Percentiles rank a stretch among this genome's conserved stretches.
phyloP scores from a whole-genome alignment of 2,888 invertebrate species.

The Schrankia costaestrigalis region DNA sequence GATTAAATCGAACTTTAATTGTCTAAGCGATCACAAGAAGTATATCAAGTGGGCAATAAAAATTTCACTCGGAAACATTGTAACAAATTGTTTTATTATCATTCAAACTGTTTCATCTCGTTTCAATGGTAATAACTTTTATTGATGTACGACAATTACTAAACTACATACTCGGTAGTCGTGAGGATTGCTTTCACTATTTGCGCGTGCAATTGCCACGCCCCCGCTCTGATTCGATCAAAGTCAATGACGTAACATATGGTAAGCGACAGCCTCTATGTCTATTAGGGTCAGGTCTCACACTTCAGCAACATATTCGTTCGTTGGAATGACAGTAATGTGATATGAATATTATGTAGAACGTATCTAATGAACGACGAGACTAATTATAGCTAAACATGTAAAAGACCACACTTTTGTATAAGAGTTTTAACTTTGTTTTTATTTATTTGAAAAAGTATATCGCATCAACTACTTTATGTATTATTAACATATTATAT shows the following conservation, averaged over 20 bases:
- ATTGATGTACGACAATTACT: constrained; percentile 49
- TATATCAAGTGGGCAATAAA: constrained; percentile 15
- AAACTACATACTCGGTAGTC: constrained; percentile 47
- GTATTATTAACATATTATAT: too few species aligned
- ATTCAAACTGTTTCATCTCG: not conserved
- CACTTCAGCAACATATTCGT: too few species aligned
- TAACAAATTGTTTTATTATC: constrained; percentile 22
- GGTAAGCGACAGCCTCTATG: constrained; percentile 39
- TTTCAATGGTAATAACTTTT: constrained; percentile 24
- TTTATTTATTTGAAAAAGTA: too few species aligned
- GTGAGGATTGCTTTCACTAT: constrained; percentile 70
- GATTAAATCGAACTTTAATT: constrained; percentile 16
- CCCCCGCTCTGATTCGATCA: constrained; percentile 30
- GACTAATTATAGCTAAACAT: too few species aligned
- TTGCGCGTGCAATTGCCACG: constrained; percentile 49
- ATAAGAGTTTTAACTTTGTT: too few species aligned
- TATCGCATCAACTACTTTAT: too few species aligned
- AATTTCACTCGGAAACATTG: constrained; percentile 10
- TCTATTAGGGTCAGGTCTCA: too few species aligned
- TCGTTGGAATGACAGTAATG: too few species aligned
- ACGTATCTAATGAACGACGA: too few species aligned
- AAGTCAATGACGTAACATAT: constrained; percentile 38
- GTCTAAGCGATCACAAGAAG: constrained; percentile 10
- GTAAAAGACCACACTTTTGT: too few species aligned
- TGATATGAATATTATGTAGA: too few species aligned